Evolutionary conservation across 2,797 vertebrate genomes (phyloP).

Genomic region (Sebastes minor): DNA sequence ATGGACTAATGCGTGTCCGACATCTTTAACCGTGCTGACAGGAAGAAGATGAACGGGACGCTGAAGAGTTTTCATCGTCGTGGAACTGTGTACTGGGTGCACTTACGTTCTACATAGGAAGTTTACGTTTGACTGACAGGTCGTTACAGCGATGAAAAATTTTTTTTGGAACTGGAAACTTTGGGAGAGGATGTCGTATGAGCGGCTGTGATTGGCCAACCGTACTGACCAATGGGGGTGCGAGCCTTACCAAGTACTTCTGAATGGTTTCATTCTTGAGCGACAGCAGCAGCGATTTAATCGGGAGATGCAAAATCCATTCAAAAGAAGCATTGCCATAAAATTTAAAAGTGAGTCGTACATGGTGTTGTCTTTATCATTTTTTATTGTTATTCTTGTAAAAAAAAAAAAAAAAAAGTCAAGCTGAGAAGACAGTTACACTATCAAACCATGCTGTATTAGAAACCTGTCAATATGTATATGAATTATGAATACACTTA

Average conservation of each 20-base stretch:
- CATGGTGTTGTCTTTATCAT: slow-evolving; percentile 82
- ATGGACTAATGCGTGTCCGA: slow-evolving; percentile 47
- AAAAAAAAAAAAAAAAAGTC: slow-evolving; percentile 71
- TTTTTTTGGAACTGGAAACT: slow-evolving; percentile 15
- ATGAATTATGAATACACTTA: slow-evolving; percentile 88
- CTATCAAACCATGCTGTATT: slow-evolving; percentile 86
- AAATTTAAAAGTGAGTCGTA: slow-evolving; percentile 77
- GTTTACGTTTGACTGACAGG: slow-evolving; percentile 12
- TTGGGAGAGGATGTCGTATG: slow-evolving; percentile 28
- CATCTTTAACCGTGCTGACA: slow-evolving; percentile 37
- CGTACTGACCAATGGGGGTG: slow-evolving; percentile 27
- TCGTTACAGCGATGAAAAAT: not conserved
- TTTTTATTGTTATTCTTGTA: slow-evolving; percentile 86
- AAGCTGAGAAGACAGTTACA: slow-evolving; percentile 75
- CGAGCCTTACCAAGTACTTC: slow-evolving; percentile 63
- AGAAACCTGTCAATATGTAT: slow-evolving; percentile 87
- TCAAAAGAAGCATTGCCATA: slow-evolving; percentile 78
- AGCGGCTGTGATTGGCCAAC: slow-evolving; percentile 31
- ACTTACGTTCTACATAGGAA: slow-evolving; percentile 17
- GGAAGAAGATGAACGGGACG: slow-evolving; percentile 33
- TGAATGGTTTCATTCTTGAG: slow-evolving; percentile 45
- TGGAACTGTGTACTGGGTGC: slow-evolving; percentile 28
- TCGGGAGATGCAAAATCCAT: slow-evolving; percentile 73
- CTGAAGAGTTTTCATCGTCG: slow-evolving; percentile 2
- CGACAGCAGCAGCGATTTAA: slow-evolving; percentile 41